Base-by-base conservation (phyloP, 2,888 invertebrate genomes). In the Macrophya alboannulata region DNA sequence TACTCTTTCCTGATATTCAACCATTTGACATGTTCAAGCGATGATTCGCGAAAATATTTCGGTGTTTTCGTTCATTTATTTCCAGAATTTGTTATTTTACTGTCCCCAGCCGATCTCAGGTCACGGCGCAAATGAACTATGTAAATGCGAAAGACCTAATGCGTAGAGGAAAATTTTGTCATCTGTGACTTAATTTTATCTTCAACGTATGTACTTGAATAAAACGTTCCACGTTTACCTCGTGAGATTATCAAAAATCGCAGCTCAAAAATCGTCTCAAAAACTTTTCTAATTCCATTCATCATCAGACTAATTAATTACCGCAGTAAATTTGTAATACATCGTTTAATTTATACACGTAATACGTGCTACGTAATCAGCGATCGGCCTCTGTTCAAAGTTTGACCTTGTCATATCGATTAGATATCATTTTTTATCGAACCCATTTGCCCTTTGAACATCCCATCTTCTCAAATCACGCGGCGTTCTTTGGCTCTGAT, bases 401-500 rank as follows among this genome's bases (percentile, higher is more conserved):
- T n/a, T 62, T 15, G 81, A 81, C 62, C 43, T 43, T 62, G 43
- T 40, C 12, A 51, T 43, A 62, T 62, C 81, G 45, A 62, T 77
- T 17, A 21, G 21, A 45, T 43, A 51, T 21, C 0, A 81, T 62
- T 59, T 59, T 81, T 59, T 81, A 62, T 37, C 17, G 21, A 43
- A 43, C 21, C 21, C 40, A 43, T 62, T 51, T 31, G 21, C 59
- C 21, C 81, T 59, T 43, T 37, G 43, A 55, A 37, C 31, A 55
- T 45, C 25, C 12, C n/a, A 77, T 77, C 37, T 74, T 17, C 31
- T 31, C 8, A 37, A 17, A 31, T 62, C 62, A 40, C 40, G 21
- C 62, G 21, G 12, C 37, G 40, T 40, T 43, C 48, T 59, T 81
- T 62, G 12, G 79, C 62, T 81, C 59, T 40, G 79, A 62, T 81